A percentile compares a stretch with the other conserved stretches of the same genome.
These are phyloP conservation scores for Eupristina koningsbergeri DNA, from an alignment of 1,140 invertebrate species.

Conservation along the genomic window DNA sequence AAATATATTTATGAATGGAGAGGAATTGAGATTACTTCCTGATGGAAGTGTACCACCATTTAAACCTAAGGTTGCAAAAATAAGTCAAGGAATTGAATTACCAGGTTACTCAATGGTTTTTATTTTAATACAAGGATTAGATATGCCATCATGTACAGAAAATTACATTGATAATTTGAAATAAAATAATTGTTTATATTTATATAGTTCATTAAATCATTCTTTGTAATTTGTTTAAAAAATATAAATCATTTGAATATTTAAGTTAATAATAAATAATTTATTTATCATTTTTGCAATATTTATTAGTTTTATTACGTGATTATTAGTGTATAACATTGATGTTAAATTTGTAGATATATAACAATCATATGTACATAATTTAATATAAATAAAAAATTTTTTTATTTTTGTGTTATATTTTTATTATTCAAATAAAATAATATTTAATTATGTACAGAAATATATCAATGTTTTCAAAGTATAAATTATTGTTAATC, in stretches of 20 bases:
- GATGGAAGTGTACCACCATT: conserved; percentile 74
- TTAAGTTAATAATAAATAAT: neutral
- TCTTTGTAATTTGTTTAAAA: neutral
- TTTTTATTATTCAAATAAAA: too few relatives aligned
- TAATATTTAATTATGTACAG: too few relatives aligned
- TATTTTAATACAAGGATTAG: conserved; percentile 73
- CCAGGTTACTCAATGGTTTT: conserved; percentile 78
- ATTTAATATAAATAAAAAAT: too few relatives aligned
- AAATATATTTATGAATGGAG: conserved; percentile 75
- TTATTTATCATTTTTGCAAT: neutral
- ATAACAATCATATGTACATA: too few relatives aligned
- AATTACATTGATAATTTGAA: neutral
- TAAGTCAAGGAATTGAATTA: conserved; percentile 71
- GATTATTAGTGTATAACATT: too few relatives aligned
- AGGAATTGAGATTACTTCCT: conserved; percentile 70
- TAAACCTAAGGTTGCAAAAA: conserved; percentile 69
- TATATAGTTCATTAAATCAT: neutral
- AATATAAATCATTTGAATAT: neutral
- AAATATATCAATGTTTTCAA: too few relatives aligned
- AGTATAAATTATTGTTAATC: too few relatives aligned
- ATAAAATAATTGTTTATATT: neutral
- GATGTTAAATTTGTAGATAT: too few relatives aligned
- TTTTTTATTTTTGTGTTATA: too few relatives aligned
- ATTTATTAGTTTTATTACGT: too few relatives aligned
- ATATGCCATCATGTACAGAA: conserved; percentile 58